Evolutionary conservation across 1,140 invertebrate species (phyloP).

Genomic region (Metopolophium dirhodum): DNA sequence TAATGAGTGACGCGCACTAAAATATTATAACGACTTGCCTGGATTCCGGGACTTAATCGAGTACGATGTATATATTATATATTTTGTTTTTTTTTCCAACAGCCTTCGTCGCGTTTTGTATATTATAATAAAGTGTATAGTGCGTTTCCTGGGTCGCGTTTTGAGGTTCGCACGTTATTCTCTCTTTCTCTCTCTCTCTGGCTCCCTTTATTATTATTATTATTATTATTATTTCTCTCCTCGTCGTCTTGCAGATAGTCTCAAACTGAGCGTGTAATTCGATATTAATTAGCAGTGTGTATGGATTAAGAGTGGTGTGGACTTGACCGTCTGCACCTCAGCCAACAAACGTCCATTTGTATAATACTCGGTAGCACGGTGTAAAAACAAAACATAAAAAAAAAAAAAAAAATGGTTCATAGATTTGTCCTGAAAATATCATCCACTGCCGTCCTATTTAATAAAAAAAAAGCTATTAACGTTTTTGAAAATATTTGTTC

Average conservation of each 20-base stretch:
- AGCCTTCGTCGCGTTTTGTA: not conserved
- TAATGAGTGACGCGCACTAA: not conserved
- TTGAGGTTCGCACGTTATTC: not conserved
- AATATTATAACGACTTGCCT: not conserved
- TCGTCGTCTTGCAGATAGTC: not conserved
- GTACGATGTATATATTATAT: not conserved
- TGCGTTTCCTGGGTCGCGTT: not conserved
- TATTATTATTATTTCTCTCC: not conserved
- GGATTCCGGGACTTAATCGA: not conserved
- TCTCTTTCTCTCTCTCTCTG: not conserved
- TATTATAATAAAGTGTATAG: not conserved
- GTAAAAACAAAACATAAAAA: too few relatives aligned
- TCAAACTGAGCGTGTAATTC: constrained; percentile 1
- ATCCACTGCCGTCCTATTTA: not conserved
- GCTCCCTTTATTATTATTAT: not conserved
- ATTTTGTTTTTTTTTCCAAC: not conserved
- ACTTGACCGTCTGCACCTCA: not conserved
- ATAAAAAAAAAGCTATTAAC: too few relatives aligned
- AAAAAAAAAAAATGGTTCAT: not conserved
- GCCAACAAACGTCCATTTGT: not conserved
- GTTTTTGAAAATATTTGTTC: too few relatives aligned
- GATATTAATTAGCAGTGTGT: not conserved
- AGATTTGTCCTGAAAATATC: too few relatives aligned
- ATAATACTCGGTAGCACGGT: not conserved
- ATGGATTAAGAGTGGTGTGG: not conserved